Conservation (phyloP, 2,113 vertebrate genomes). For the Dolichotis patagonum region DNA sequence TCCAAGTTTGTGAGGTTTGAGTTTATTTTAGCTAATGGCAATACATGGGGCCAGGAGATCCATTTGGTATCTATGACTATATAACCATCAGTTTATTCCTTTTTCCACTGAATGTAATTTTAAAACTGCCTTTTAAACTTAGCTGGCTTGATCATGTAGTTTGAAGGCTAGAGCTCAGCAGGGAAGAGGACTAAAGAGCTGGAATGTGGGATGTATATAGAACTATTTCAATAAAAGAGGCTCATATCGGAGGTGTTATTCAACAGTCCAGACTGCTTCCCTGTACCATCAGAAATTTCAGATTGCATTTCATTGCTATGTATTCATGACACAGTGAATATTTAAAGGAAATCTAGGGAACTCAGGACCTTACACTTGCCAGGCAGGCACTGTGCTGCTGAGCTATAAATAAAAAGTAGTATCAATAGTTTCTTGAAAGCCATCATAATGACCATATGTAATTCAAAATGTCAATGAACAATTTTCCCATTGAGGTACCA, state of each 20-base stretch:
- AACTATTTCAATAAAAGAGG: slow-evolving; percentile 40
- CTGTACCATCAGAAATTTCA: slow-evolving; percentile 23
- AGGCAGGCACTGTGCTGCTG: too few species aligned
- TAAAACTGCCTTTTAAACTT: neutral
- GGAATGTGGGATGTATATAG: neutral
- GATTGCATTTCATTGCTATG: neutral
- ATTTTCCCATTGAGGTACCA: neutral
- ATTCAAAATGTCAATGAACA: slow-evolving; percentile 52
- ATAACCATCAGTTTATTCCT: neutral
- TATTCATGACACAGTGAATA: slow-evolving; percentile 36
- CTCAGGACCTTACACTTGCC: too few species aligned
- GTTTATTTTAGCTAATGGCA: neutral
- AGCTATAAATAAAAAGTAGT: slow-evolving; percentile 4
- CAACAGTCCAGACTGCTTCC: neutral
- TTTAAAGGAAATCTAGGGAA: neutral
- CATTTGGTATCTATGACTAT: neutral
- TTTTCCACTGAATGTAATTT: neutral
- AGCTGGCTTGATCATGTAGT: neutral
- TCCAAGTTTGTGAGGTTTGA: neutral
- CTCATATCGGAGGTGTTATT: neutral
- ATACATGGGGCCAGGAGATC: neutral
- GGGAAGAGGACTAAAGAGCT: neutral
- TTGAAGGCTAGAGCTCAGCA: slow-evolving; percentile 2
- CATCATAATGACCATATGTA: neutral
- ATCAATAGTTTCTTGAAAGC: slow-evolving; percentile 48